A percentile compares a stretch with the other conserved stretches of the same genome.
Evolutionary conservation across 1,140 invertebrate species (phyloP).

Genomic region (Aleiodes sp.): DNA sequence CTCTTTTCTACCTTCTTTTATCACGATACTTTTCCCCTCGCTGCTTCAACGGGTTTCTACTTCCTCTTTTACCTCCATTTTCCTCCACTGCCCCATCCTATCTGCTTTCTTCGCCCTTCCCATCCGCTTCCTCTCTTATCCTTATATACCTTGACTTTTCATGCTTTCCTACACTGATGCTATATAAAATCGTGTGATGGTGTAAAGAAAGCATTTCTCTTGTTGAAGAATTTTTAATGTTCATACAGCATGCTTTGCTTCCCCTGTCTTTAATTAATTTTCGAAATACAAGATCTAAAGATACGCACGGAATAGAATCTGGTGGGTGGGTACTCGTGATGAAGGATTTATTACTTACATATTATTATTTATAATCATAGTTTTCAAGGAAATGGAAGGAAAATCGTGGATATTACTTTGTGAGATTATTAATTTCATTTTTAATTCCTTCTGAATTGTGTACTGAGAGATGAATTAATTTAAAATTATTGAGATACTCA

Average conservation of each 20-base stretch:
- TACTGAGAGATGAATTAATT: too few species aligned
- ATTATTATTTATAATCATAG: neutral
- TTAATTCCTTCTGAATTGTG: too few species aligned
- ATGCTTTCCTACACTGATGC: slow-evolving; percentile 2
- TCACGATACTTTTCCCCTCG: slow-evolving; percentile 30
- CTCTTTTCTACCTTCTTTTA: slow-evolving; percentile 39
- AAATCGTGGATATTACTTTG: neutral
- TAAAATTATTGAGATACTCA: too few species aligned
- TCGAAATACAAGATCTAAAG: slow-evolving; percentile 17
- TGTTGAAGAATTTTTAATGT: slow-evolving; percentile 31
- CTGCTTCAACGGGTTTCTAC: neutral
- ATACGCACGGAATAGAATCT: slow-evolving; percentile 8
- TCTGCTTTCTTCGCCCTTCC: slow-evolving; percentile 24
- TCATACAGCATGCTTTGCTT: neutral
- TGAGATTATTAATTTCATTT: neutral
- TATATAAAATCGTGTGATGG: neutral
- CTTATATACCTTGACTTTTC: neutral
- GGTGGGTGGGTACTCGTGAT: neutral
- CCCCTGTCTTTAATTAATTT: slow-evolving; percentile 39
- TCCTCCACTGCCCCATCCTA: slow-evolving; percentile 26
- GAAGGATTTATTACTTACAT: slow-evolving; percentile 11
- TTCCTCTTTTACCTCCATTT: slow-evolving; percentile 29
- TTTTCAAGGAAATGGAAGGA: neutral
- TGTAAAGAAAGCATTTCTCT: slow-evolving; percentile 12
- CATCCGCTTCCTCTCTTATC: neutral